Base-by-base conservation (phyloP, 2,888 invertebrate species). In the Aspidiotus rigidus region DNA sequence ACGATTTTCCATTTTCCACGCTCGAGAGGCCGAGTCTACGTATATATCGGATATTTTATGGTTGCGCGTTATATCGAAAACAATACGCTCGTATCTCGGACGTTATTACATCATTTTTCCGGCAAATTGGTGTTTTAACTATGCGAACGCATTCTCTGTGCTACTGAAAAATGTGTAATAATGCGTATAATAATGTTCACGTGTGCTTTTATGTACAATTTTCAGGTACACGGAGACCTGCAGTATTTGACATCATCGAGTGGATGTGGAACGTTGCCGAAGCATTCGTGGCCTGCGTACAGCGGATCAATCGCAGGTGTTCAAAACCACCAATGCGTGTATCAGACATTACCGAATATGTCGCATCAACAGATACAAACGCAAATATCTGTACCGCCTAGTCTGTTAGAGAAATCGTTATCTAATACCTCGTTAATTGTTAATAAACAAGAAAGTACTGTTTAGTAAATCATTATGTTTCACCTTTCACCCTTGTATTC, bases 361-460 rank as follows among this genome's bases (percentile, higher is more conserved):
- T 42, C 57, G n/a, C 66, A 66, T 28, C 57, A 57, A 28, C 66
- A 57, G 28, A 57, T 57, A 28, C 66, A 66, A 49, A 66, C 66
- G 42, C 66, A 56, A 28, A 66, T 66, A 49, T 59, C 59, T 28
- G 59, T 59, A 28, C 59, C 66, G 44, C 66, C 66, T 39, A 16
- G 15, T 15, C 42, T 64, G 42, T 44, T 66, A 42, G 66, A 66
- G 59, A 66, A 57, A 40, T 60, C 66, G 28, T 59, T 66, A 59
- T 57, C 66, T 15, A 66, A 66, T 60, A 66, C 59, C 39, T 66
- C 66, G 56, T 66, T 57, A 17, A 57, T 66, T 44, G 28, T 28
- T 28, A 66, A 66, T 59, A 66, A 66, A 49, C 66, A 66, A 57
- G 66, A 66, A 41, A 66, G 66, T 59, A 57, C 66, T 17, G 66